Percentiles rank a stretch among this genome's conserved stretches.
These are phyloP conservation scores for Microcebus tavaratra DNA, from an alignment of 2,113 vertebrate genomes.

Conservation along the genomic window DNA sequence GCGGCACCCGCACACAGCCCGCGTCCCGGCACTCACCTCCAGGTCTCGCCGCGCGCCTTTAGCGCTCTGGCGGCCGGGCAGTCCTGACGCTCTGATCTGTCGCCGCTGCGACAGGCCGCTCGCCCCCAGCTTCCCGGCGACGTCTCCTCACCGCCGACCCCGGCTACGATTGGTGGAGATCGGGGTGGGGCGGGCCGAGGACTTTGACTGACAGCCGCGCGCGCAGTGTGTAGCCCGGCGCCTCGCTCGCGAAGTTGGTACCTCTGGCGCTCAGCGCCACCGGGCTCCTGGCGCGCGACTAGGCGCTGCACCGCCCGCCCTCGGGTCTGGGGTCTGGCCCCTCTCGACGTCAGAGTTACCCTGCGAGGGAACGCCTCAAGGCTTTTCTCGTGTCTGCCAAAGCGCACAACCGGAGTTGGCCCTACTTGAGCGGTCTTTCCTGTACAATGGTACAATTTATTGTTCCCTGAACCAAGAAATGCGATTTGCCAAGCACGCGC, in stretches of 20 bases:
- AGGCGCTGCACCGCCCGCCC: neutral
- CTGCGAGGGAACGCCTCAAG: neutral
- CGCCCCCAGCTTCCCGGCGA: neutral
- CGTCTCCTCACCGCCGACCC: neutral
- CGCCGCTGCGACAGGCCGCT: accelerated
- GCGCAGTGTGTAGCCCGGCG: accelerated
- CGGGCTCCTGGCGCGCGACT: accelerated
- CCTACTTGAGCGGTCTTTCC: neutral
- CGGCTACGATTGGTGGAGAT: constrained; percentile 57
- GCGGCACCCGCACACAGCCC: neutral
- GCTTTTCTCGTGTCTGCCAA: neutral
- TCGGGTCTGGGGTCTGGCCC: neutral
- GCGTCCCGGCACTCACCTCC: constrained; percentile 35
- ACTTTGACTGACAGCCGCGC: constrained; percentile 38
- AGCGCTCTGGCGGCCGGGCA: accelerated
- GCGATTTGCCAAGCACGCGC: neutral
- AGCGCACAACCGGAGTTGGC: neutral
- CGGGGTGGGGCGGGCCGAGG: constrained; percentile 17
- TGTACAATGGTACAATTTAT: neutral
- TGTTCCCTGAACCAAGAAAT: neutral
- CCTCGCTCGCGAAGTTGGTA: neutral
- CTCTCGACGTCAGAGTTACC: neutral
- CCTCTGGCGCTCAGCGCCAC: accelerated
- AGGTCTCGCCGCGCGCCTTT: accelerated
- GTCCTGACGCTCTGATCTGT: accelerated